Conservation (phyloP, 2,888 invertebrate species). For the Sabatieria punctata region DNA sequence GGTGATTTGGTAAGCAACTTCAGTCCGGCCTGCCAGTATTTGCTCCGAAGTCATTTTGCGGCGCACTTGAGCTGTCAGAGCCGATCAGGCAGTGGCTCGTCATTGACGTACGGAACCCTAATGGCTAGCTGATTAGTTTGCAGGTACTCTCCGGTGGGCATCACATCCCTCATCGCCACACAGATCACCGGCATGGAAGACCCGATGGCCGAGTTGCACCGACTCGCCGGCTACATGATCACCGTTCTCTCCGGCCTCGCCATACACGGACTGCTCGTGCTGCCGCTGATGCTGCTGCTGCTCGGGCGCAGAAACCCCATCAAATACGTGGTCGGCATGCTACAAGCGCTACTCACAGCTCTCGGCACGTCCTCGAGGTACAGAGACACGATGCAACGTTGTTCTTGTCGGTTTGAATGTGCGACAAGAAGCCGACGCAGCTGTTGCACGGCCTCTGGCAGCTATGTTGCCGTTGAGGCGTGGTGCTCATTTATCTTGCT, state of each 20-base stretch:
- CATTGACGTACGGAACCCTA: too few species aligned
- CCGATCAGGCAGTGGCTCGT: too few species aligned
- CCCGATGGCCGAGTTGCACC: constrained; percentile 25
- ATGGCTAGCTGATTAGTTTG: too few species aligned
- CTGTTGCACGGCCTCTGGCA: too few species aligned
- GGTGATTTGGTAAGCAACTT: constrained; percentile 93
- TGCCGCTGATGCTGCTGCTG: constrained; percentile 28
- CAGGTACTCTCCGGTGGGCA: constrained; percentile 24
- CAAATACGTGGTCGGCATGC: constrained; percentile 29
- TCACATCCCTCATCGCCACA: constrained; percentile 23
- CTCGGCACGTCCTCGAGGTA: constrained; percentile 35
- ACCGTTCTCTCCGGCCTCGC: constrained; percentile 29
- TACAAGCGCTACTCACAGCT: constrained; percentile 34
- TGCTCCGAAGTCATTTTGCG: too few species aligned
- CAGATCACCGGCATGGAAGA: constrained; percentile 33
- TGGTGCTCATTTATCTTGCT: too few species aligned
- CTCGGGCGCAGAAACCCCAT: constrained; percentile 32
- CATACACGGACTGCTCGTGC: constrained; percentile 30
- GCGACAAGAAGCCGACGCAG: too few species aligned
- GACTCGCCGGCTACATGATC: constrained; percentile 28
- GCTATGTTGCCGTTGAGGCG: too few species aligned
- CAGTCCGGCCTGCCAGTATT: too few species aligned
- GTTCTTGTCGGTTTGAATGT: too few species aligned
- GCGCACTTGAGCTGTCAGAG: too few species aligned
- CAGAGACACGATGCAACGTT: too few species aligned